phyloP scores from a whole-genome alignment of 1,140 invertebrate genomes.

The Drosophila grimshawi region DNA sequence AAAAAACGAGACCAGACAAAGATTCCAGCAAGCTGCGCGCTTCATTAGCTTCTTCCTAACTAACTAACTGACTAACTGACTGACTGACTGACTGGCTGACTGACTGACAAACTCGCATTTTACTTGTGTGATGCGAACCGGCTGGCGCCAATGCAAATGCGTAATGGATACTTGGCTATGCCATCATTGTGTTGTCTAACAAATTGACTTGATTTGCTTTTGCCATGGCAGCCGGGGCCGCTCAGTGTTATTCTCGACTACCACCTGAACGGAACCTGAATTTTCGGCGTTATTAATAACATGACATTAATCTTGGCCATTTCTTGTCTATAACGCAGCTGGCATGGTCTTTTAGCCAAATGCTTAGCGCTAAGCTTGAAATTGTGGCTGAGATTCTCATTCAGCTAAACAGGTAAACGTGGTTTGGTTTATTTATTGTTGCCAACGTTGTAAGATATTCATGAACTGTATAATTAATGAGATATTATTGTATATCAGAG shows the following conservation, averaged over 20 bases:
- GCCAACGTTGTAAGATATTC: constrained; percentile 12
- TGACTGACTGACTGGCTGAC: neutral
- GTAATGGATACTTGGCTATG: constrained; percentile 64
- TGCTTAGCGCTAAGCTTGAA: constrained; percentile 65
- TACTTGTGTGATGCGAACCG: constrained; percentile 15
- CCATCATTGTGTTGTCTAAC: constrained; percentile 46
- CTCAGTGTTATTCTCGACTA: constrained; percentile 11
- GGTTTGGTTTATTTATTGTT: constrained; percentile 23
- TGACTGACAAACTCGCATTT: constrained; percentile 35
- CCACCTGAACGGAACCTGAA: constrained; percentile 50
- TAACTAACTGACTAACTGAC: constrained; percentile 9
- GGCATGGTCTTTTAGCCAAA: constrained; percentile 46
- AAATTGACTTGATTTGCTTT: constrained; percentile 66
- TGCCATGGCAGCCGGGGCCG: constrained; percentile 17
- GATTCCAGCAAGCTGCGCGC: constrained; percentile 29
- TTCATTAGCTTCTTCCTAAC: constrained; percentile 56
- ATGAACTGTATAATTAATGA: constrained; percentile 50
- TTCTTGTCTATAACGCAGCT: constrained; percentile 46
- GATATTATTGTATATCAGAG: constrained; percentile 19
- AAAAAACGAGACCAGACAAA: constrained; percentile 29
- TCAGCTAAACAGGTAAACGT: constrained; percentile 32
- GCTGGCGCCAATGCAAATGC: constrained; percentile 67
- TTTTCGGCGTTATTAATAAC: constrained; percentile 66
- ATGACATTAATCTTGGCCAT: constrained; percentile 61
- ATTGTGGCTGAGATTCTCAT: constrained; percentile 58